phyloP scores from a whole-genome alignment of 2,113 vertebrate genomes.

The Salvelinus sp. region DNA sequence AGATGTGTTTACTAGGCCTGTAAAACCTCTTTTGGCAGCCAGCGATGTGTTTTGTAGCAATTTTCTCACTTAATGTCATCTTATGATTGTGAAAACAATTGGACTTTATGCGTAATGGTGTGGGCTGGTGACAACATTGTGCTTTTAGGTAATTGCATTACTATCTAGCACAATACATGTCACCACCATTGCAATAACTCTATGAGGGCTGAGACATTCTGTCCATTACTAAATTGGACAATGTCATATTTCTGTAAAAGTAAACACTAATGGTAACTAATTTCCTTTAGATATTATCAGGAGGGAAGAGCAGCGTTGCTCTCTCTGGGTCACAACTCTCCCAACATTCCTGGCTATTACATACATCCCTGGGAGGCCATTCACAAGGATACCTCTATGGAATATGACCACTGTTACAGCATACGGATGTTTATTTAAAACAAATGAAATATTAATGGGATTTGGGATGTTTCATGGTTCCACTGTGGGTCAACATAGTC shows the following conservation, averaged over 20 bases:
- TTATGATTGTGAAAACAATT: slow-evolving; percentile 26
- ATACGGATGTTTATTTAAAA: too few species aligned
- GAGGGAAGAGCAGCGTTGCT: neutral
- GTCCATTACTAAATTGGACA: slow-evolving; percentile 4
- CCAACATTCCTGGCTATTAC: too few species aligned
- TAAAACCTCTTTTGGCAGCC: slow-evolving; percentile 33
- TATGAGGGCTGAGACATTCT: too few species aligned
- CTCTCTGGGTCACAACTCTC: neutral
- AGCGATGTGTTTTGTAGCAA: slow-evolving; percentile 9
- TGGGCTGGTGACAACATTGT: neutral
- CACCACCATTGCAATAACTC: neutral
- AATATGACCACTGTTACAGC: too few species aligned
- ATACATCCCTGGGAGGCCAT: too few species aligned
- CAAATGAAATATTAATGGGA: too few species aligned
- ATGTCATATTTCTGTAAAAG: neutral
- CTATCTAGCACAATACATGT: slow-evolving; percentile 14
- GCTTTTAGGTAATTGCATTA: slow-evolving; percentile 37
- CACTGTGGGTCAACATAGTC: too few species aligned
- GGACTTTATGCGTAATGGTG: neutral
- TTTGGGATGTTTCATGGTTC: too few species aligned
- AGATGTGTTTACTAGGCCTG: slow-evolving; percentile 5
- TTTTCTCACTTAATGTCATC: slow-evolving; percentile 14
- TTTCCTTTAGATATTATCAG: slow-evolving; percentile 20
- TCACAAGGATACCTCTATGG: too few species aligned
- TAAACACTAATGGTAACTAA: slow-evolving; percentile 25